A percentile compares a stretch with the other conserved stretches of the same genome.
These are phyloP conservation scores for Chionoecetes opilio DNA, from an alignment of 1,140 invertebrate species.

Conservation along the genomic window DNA sequence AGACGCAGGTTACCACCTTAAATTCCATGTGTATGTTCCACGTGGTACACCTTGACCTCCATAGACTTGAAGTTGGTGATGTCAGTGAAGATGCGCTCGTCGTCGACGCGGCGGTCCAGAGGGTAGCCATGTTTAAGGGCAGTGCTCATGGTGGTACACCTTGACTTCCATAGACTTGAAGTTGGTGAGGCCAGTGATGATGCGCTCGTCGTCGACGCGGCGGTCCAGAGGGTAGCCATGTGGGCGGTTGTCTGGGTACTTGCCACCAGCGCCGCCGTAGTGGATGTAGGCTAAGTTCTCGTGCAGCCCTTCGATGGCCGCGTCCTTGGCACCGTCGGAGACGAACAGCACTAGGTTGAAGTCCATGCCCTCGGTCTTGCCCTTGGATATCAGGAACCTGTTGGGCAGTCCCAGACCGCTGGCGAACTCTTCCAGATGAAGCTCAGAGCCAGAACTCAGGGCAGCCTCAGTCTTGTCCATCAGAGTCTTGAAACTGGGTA, in stretches of 20 bases:
- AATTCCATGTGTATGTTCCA: too few relatives aligned
- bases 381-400: constrained; percentile 67
- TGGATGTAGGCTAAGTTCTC: constrained; percentile 5
- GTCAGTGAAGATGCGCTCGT: constrained; percentile 44
- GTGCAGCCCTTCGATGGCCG: constrained; percentile 6
- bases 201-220: constrained; percentile 40
- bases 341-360: constrained; percentile 57
- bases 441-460: neutral
- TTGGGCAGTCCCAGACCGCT: constrained; percentile 63
- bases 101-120: constrained; percentile 51
- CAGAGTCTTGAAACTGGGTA: constrained; percentile 63
- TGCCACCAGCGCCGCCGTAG: constrained; percentile 32
- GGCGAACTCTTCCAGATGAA: constrained; percentile 31
- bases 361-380: constrained; percentile 36
- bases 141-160: constrained; percentile 39
- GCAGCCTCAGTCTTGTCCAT: constrained; percentile 41
- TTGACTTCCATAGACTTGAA: constrained; percentile 21
- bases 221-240: constrained; percentile 64
- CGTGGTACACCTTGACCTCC: neutral
- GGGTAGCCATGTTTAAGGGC: constrained; percentile 60
- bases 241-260: constrained; percentile 44
- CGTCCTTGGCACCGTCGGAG: constrained; percentile 47
- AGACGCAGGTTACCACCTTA: too few relatives aligned
- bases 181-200: constrained; percentile 43
- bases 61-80: constrained; percentile 38